Evolutionary conservation across 1,140 invertebrate genomes (phyloP), one percentile per base, ranked within the genome.

Genomic region (Spodoptera frugiperda): DNA sequence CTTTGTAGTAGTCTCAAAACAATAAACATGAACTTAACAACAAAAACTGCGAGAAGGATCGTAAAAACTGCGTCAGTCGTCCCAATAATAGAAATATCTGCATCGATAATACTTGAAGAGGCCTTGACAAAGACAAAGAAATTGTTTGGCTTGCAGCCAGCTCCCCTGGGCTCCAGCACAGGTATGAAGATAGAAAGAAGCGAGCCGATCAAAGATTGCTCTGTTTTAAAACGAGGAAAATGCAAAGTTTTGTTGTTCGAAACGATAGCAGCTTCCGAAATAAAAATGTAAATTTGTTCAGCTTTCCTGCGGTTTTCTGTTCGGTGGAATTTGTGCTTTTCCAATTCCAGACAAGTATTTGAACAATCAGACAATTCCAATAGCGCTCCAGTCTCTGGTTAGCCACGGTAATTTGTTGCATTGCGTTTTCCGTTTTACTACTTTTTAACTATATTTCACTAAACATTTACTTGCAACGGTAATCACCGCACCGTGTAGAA

Each of bases 71-170:
- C 72, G 61, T 21, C 84, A 85, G 76, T 83, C 61, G 78, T 80
- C 77, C 77, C 79, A 84, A 84, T 89, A 89, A 87, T 85, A 78
- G 81, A 83, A 84, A 86, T 84, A 89, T 85, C 83, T 81, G 81
- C 86, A 84, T 82, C 82, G 78, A 89, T 83, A 84, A 84, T 80
- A 89, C 82, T 88, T 82, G 82, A 85, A 86, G 80, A 76, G 73
- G 82, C 68, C 82, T 86, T 88, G 87, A 88, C 88, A 88, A 78
- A 91, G 90, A 89, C 89, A 88, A 90, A 91, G 89, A 89, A 90
- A 88, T 90, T 81, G 87, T 84, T 79, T 93, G 91, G 91, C 89
- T 70, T 77, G 17, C 65, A 71, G 91, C 91, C 91, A 93, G 80
- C 65, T 51, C 68, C 75, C 67, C 73, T 72, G 79, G 79, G 82